Conservation (phyloP, 1,140 invertebrate genomes). For the Drosophila lowei region DNA sequence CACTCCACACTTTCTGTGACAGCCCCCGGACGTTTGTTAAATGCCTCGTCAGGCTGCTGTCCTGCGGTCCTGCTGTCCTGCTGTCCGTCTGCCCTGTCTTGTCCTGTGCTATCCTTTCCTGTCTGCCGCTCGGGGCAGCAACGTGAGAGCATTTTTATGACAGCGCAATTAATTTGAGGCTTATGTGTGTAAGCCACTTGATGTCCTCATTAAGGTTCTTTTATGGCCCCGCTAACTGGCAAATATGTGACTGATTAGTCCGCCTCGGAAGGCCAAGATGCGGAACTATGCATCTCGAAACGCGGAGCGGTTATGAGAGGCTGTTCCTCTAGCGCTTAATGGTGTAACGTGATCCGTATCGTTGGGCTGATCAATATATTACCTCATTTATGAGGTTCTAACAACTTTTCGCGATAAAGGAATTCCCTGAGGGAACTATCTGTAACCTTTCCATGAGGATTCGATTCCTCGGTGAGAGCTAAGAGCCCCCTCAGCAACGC, state of each 20-base stretch:
- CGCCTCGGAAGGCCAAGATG: constrained; percentile 32
- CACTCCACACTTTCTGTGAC: constrained; percentile 57
- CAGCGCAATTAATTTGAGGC: constrained; percentile 78
- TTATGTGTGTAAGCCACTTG: constrained; percentile 79
- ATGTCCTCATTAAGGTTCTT: constrained; percentile 74
- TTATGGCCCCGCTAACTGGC: constrained; percentile 70
- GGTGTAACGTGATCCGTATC: constrained; percentile 23
- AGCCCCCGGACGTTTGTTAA: constrained; percentile 53
- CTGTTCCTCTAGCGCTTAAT: constrained; percentile 15
- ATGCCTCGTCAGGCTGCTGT: constrained; percentile 51
- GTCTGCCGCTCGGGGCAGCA: constrained; percentile 13
- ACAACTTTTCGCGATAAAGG: too few relatives aligned
- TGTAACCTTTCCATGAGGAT: not conserved
- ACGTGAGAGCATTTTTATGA: constrained; percentile 77
- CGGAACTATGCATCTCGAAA: constrained; percentile 34
- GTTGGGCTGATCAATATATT: constrained; percentile 29
- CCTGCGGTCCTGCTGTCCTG: too few relatives aligned
- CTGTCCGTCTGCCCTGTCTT: not conserved
- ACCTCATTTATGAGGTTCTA: constrained; percentile 21
- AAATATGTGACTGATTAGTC: constrained; percentile 77
- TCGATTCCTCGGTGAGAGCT: not conserved
- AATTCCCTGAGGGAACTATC: constrained; percentile 1
- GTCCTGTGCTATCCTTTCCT: not conserved
- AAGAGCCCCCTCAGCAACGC: not conserved
- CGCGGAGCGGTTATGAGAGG: constrained; percentile 15